Percentiles rank a stretch among this genome's conserved stretches.
These are phyloP conservation scores for Calosoma granatense DNA, from an alignment of 1,140 invertebrate species.

Conservation along the genomic window DNA sequence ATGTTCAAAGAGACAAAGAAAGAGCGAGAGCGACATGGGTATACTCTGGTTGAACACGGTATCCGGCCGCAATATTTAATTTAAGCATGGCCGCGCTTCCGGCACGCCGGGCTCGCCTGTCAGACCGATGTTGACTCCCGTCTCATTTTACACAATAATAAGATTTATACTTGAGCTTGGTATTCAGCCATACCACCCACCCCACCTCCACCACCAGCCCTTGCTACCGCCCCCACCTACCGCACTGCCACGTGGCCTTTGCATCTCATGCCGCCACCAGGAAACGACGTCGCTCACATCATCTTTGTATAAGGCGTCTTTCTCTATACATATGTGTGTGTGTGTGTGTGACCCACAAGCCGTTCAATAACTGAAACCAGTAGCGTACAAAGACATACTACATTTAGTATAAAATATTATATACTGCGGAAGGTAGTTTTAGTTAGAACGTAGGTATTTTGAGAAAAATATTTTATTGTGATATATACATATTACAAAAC, in stretches of 20 bases:
- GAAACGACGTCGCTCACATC: too few species aligned
- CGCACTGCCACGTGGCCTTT: not conserved
- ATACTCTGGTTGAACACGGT: not conserved
- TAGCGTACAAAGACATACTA: too few species aligned
- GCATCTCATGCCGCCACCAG: not conserved
- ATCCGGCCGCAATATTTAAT: conserved; percentile 10
- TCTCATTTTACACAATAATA: conserved; percentile 5
- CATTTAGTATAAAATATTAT: too few species aligned
- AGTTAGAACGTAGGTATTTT: too few species aligned
- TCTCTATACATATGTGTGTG: too few species aligned
- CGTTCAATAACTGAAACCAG: too few species aligned
- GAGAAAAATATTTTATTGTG: too few species aligned
- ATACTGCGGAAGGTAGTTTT: too few species aligned
- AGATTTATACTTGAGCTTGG: conserved; percentile 6
- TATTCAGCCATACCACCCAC: not conserved
- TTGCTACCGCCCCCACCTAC: not conserved
- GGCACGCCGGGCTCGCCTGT: not conserved
- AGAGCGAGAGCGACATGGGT: not conserved
- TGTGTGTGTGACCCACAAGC: too few species aligned
- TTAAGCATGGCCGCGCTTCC: conserved; percentile 9
- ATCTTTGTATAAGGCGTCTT: too few species aligned
- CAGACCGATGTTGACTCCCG: conserved; percentile 5
- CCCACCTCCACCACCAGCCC: not conserved
- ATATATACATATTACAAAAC: too few species aligned
- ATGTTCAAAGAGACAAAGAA: not conserved